phyloP scores from a whole-genome alignment of 2,888 invertebrate species.

The Rapana venosa region DNA sequence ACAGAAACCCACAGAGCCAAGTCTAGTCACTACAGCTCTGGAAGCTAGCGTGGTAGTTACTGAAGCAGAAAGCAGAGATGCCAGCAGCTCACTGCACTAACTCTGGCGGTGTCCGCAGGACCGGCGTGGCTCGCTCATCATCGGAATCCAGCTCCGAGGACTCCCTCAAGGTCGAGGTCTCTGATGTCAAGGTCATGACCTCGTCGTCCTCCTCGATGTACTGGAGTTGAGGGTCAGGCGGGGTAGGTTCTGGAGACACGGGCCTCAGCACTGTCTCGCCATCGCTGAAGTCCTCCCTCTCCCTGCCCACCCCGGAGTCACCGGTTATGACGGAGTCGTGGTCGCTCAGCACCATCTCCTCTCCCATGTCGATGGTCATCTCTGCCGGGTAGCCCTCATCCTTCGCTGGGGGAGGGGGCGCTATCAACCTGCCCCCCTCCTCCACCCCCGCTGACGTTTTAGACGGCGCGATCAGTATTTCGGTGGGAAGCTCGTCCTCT shows the following conservation, averaged over 20 bases:
- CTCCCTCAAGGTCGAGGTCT: not conserved
- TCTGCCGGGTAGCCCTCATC: constrained; percentile 40
- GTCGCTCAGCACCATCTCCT: constrained; percentile 52
- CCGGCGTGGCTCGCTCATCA: constrained; percentile 23
- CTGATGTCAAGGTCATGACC: not conserved
- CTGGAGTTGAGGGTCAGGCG: constrained; percentile 23
- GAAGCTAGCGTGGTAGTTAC: too few species aligned
- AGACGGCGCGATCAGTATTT: constrained; percentile 46
- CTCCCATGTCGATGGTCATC: constrained; percentile 45
- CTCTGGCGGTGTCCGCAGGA: not conserved
- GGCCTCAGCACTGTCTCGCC: constrained; percentile 37
- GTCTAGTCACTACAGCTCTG: too few species aligned
- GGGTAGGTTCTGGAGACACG: constrained; percentile 40
- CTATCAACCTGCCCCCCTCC: constrained; percentile 47
- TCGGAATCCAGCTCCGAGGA: constrained; percentile 11
- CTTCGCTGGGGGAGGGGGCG: constrained; percentile 40
- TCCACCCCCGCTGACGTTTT: constrained; percentile 36
- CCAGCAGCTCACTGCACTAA: not conserved
- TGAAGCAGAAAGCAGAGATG: not conserved
- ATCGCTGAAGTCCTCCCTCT: constrained; percentile 45
- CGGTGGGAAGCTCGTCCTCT: constrained; percentile 40
- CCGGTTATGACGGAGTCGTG: constrained; percentile 48
- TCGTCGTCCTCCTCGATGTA: constrained; percentile 43
- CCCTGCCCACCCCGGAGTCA: constrained; percentile 51
- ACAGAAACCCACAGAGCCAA: too few species aligned